Evolutionary conservation across 1,140 invertebrate species (phyloP).

Genomic region (Aricia agestis): DNA sequence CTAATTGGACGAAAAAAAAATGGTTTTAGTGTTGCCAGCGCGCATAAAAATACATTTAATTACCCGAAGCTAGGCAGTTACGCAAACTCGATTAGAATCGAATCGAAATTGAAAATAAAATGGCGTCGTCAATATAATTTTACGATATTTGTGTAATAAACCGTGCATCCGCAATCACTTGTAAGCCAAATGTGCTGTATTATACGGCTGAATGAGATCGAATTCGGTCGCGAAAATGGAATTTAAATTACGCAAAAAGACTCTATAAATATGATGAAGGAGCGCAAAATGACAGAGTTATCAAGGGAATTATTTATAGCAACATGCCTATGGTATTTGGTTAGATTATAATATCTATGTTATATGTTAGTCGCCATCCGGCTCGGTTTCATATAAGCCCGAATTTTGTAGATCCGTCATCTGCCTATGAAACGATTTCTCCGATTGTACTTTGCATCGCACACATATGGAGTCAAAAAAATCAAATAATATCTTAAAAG

Average conservation of each 20-base stretch:
- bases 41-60: neutral
- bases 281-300: too few species aligned
- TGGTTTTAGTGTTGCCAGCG: neutral
- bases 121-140: neutral
- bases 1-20: neutral
- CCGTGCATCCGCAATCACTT: neutral
- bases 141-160: conserved; percentile 3
- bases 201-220: neutral
- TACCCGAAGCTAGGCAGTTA: neutral
- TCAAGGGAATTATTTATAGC: too few species aligned
- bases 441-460: too few species aligned
- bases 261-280: neutral
- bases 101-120: neutral
- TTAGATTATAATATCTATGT: too few species aligned
- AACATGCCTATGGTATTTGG: too few species aligned
- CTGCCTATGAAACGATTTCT: too few species aligned
- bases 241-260: neutral
- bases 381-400: too few species aligned
- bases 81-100: neutral
- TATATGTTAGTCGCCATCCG: too few species aligned
- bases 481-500: too few species aligned
- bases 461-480: too few species aligned
- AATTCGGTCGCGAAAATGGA: neutral
- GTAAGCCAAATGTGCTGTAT: neutral
- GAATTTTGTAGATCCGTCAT: too few species aligned